phyloP scores from a whole-genome alignment of 2,797 vertebrate species.

The Pseudochaenichthys georgianus region DNA sequence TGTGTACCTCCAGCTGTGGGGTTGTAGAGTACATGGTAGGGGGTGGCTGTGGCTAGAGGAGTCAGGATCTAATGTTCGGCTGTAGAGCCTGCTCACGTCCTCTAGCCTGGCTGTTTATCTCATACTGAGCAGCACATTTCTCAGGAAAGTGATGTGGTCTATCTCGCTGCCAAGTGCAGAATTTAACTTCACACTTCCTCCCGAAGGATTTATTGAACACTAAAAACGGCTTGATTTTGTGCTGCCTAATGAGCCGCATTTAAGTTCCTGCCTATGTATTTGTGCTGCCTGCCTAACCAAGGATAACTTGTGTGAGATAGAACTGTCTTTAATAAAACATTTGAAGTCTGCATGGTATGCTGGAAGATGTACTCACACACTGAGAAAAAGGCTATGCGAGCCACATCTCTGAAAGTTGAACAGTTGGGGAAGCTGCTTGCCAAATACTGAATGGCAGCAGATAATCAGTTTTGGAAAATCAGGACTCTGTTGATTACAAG shows the following conservation, averaged over 20 bases:
- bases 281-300: conserved; percentile 34
- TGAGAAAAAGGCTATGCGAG: conserved; percentile 19
- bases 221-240: conserved; percentile 47
- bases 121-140: conserved; percentile 53
- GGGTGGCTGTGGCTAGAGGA: conserved; percentile 29
- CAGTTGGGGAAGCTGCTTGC: conserved; percentile 67
- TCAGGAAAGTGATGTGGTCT: conserved; percentile 56
- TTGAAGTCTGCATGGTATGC: conserved; percentile 26
- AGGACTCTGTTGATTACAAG: conserved; percentile 59
- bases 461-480: conserved; percentile 65
- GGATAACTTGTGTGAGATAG: conserved; percentile 23
- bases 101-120: conserved; percentile 59
- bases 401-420: conserved; percentile 54
- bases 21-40: conserved; percentile 31
- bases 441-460: conserved; percentile 64
- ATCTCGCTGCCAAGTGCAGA: conserved; percentile 45
- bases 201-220: conserved; percentile 41
- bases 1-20: conserved; percentile 44
- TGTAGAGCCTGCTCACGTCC: conserved; percentile 60
- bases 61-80: conserved; percentile 63
- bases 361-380: conserved; percentile 37
- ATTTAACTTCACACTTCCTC: conserved; percentile 48
- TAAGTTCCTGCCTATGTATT: conserved; percentile 38
- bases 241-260: conserved; percentile 52
- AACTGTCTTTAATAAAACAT: conserved; percentile 38